A percentile compares a stretch with the other conserved stretches of the same genome.
These are phyloP conservation scores for Delichon dasypus DNA, from an alignment of 2,797 vertebrate species.

Conservation along the genomic window DNA sequence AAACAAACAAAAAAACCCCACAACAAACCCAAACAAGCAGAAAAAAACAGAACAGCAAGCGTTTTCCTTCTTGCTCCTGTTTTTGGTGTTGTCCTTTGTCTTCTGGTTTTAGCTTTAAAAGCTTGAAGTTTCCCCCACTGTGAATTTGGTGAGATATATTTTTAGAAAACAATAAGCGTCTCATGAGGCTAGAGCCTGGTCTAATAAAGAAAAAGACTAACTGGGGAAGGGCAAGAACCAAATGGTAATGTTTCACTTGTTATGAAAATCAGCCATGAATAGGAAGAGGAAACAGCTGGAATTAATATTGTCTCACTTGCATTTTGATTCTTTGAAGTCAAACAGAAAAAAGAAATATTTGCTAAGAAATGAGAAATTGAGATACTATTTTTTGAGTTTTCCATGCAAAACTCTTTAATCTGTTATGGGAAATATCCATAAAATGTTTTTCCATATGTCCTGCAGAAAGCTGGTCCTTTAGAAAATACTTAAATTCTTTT, in stretches of 20 bases:
- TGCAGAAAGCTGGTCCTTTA: neutral
- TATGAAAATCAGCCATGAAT: neutral
- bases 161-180: slow-evolving; percentile 19
- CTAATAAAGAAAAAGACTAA: slow-evolving; percentile 14
- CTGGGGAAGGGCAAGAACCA: neutral
- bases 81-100: neutral
- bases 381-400: neutral
- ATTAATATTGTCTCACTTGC: neutral
- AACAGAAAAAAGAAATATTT: neutral
- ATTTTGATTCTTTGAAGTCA: slow-evolving; percentile 7
- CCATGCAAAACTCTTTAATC: neutral
- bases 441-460: neutral
- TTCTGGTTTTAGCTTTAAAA: neutral
- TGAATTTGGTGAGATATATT: neutral
- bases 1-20: neutral
- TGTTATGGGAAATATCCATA: neutral
- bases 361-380: neutral
- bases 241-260: neutral
- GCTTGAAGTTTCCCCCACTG: neutral
- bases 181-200: neutral
- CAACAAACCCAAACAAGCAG: neutral
- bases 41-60: neutral
- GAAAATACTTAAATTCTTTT: neutral
- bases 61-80: neutral
- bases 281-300: slow-evolving; percentile 5